Conservation (phyloP, 2,113 vertebrate genomes). For the Thalassoma bifasciatum region DNA sequence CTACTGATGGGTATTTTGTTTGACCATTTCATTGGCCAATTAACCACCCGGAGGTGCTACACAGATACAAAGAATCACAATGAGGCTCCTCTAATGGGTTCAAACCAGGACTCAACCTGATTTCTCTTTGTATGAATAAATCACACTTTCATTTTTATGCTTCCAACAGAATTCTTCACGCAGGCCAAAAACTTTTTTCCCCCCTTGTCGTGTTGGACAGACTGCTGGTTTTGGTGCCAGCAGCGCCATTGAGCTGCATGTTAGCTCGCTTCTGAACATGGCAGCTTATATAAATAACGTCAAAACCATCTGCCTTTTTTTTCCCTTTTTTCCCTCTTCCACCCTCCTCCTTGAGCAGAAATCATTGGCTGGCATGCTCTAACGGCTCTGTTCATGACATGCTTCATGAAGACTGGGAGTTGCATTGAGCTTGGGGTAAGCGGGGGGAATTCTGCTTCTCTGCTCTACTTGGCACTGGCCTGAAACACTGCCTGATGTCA, state of each 20-base stretch:
- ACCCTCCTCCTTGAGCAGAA: constrained; percentile 28
- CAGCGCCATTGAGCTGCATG: constrained; percentile 8
- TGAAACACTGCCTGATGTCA: constrained; percentile 71
- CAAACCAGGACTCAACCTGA: constrained; percentile 15
- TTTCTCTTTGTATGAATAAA: constrained; percentile 19
- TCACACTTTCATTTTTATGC: constrained; percentile 25
- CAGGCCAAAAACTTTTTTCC: constrained; percentile 10
- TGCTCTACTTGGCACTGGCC: constrained; percentile 75
- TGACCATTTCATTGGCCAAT: constrained; percentile 69
- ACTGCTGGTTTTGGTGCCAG: neutral
- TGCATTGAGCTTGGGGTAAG: constrained; percentile 66
- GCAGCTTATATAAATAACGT: constrained; percentile 43
- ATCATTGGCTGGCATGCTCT: constrained; percentile 65
- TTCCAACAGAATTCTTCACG: constrained; percentile 25
- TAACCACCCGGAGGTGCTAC: constrained; percentile 43
- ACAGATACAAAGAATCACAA: constrained; percentile 58
- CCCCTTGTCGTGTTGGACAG: neutral
- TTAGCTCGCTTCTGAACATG: constrained; percentile 33
- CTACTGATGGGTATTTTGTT: constrained; percentile 68
- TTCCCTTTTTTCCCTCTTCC: neutral
- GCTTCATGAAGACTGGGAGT: constrained; percentile 66
- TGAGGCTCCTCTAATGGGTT: constrained; percentile 31
- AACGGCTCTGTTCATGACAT: constrained; percentile 66
- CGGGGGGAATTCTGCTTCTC: constrained; percentile 73
- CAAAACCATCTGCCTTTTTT: constrained; percentile 53